These are phyloP conservation scores for Lytechinus pictus DNA, from an alignment of 35 echinoderm and acorn worm species.

Conservation along the genomic window DNA sequence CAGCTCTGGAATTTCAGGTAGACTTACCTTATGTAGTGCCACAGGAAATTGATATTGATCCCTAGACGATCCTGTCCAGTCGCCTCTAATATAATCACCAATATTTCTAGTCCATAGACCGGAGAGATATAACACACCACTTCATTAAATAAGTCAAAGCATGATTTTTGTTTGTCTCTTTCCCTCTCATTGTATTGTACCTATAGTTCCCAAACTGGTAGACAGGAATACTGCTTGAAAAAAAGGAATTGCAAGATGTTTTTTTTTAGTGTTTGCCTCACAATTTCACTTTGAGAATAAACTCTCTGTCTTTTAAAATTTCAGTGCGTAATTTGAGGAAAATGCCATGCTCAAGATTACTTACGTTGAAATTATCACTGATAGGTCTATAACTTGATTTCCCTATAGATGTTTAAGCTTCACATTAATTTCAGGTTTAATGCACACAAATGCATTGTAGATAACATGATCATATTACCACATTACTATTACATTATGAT, in stretches of 20 bases:
- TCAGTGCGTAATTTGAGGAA: no score
- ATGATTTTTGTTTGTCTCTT: background rate
- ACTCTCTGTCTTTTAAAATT: no score
- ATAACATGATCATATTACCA: background rate
- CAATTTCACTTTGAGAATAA: no score
- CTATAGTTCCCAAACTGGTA: background rate
- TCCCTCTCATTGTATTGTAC: background rate
- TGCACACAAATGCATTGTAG: background rate
- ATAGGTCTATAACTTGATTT: no score
- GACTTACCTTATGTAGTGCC: slow-evolving; percentile 26
- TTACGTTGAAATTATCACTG: no score
- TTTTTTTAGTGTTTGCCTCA: no score
- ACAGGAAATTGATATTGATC: slow-evolving; percentile 47
- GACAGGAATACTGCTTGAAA: no score
- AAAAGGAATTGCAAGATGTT: no score
- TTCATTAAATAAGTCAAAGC: background rate
- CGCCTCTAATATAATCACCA: slow-evolving; percentile 29
- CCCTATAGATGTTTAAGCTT: no score
- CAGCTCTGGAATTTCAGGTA: background rate
- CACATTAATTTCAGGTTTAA: no score
- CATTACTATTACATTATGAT: background rate
- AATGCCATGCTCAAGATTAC: no score
- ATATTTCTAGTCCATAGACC: background rate
- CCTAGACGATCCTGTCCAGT: background rate
- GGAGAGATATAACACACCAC: background rate